phyloP scores from a whole-genome alignment of 1,140 invertebrate genomes.

The Drosophila ambigua region DNA sequence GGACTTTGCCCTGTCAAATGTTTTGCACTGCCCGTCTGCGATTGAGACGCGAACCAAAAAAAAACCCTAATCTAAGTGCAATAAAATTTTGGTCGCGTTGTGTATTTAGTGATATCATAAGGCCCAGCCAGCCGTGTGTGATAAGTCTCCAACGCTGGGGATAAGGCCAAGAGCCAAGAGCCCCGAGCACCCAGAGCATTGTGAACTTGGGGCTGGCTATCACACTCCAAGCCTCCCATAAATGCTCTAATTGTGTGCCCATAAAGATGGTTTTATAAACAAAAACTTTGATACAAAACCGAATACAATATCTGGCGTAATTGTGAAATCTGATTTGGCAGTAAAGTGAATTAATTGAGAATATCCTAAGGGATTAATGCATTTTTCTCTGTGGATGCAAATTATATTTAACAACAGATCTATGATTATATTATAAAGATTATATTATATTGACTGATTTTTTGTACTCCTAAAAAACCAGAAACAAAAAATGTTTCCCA shows the following conservation, averaged over 20 bases:
- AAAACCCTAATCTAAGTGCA: slow-evolving; percentile 35
- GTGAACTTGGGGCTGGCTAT: slow-evolving; percentile 1
- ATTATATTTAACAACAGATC: too few relatives aligned
- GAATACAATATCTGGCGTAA: too few relatives aligned
- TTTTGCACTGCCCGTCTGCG: not conserved
- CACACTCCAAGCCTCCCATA: slow-evolving; percentile 37
- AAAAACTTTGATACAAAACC: slow-evolving; percentile 37
- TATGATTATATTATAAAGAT: too few relatives aligned
- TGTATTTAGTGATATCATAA: slow-evolving; percentile 46
- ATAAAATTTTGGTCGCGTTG: slow-evolving; percentile 34
- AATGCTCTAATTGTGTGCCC: slow-evolving; percentile 35
- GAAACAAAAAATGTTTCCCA: too few relatives aligned
- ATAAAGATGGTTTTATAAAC: slow-evolving; percentile 40
- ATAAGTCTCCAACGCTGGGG: slow-evolving; percentile 42
- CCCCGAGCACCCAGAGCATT: not conserved
- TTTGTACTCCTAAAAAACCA: too few relatives aligned
- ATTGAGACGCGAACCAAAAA: slow-evolving; percentile 12
- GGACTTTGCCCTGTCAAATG: slow-evolving; percentile 23
- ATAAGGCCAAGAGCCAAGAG: slow-evolving; percentile 23
- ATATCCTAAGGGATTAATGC: too few relatives aligned
- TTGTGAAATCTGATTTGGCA: not conserved
- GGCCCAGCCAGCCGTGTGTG: slow-evolving; percentile 34
- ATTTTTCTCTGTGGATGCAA: too few relatives aligned
- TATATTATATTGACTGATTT: too few relatives aligned
- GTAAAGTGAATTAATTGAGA: not conserved